Evolutionary conservation across 1,140 invertebrate species (phyloP).

Genomic region (Drosophila navojoa): DNA sequence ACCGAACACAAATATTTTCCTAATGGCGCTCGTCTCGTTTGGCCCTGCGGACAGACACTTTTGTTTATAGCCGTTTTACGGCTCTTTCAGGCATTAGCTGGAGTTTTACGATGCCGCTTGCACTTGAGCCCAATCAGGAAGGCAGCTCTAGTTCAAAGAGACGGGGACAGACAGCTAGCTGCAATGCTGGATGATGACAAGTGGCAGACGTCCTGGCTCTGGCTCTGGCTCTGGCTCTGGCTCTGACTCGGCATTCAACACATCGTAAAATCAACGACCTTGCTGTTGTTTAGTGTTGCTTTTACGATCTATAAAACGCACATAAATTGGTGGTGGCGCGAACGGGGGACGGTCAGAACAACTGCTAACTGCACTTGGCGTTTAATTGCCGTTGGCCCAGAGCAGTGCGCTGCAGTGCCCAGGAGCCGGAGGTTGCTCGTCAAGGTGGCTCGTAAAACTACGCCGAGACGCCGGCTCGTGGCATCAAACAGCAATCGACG

Average conservation of each 20-base stretch:
- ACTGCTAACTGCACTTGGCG: slow-evolving; percentile 55
- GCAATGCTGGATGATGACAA: slow-evolving; percentile 45
- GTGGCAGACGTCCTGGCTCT: slow-evolving; percentile 52
- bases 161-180: slow-evolving; percentile 9
- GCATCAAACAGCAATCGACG: slow-evolving; percentile 60
- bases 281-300: slow-evolving; percentile 63
- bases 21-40: slow-evolving; percentile 27
- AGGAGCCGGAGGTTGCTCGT: slow-evolving; percentile 2
- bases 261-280: slow-evolving; percentile 73
- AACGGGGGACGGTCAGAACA: background rate
- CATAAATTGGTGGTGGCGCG: slow-evolving; percentile 62
- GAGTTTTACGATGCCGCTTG: slow-evolving; percentile 70
- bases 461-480: slow-evolving; percentile 21
- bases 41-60: slow-evolving; percentile 56
- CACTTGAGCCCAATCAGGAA: slow-evolving; percentile 61
- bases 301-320: slow-evolving; percentile 80
- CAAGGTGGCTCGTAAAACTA: slow-evolving; percentile 46
- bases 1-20: slow-evolving; percentile 41
- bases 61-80: slow-evolving; percentile 78
- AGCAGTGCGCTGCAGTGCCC: slow-evolving; percentile 16
- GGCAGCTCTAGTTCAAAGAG: slow-evolving; percentile 32
- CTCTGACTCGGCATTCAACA: slow-evolving; percentile 57
- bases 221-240: background rate
- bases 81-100: slow-evolving; percentile 64
- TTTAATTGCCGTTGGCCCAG: slow-evolving; percentile 66